Evolutionary conservation across 2,888 invertebrate genomes (phyloP).

Genomic region (Stenodema calcarata): DNA sequence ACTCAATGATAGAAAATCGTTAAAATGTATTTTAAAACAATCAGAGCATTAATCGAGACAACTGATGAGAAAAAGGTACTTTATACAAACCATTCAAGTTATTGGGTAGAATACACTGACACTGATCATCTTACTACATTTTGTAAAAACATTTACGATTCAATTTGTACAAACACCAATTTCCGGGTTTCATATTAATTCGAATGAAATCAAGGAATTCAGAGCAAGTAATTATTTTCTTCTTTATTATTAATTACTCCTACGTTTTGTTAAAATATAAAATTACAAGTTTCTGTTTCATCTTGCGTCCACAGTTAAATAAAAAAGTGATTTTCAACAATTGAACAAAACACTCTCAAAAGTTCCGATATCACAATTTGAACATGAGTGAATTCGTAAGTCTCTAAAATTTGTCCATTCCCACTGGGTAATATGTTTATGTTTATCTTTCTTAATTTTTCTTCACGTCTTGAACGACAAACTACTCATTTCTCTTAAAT

Average conservation of each 20-base stretch:
- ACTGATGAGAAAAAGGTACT: too few species aligned
- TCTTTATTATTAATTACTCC: not conserved
- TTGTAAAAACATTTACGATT: too few species aligned
- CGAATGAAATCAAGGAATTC: not conserved
- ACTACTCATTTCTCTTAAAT: not conserved
- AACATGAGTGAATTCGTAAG: slow-evolving; percentile 8
- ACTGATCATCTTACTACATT: too few species aligned
- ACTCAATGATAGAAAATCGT: too few species aligned
- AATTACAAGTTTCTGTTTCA: not conserved
- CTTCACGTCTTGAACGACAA: not conserved
- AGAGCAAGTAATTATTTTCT: not conserved
- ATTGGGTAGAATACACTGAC: too few species aligned
- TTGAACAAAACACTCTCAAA: not conserved
- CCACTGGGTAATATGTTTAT: not conserved
- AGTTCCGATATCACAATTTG: slow-evolving; percentile 17
- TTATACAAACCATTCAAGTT: too few species aligned
- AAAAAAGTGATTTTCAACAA: not conserved
- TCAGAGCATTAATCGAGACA: too few species aligned
- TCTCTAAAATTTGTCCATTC: not conserved
- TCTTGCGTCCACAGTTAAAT: not conserved
- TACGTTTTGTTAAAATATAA: not conserved
- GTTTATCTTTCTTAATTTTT: not conserved
- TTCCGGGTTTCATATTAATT: not conserved
- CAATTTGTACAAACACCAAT: too few species aligned
- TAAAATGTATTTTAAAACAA: too few species aligned